Conservation (phyloP, 2,113 vertebrate species). For the Hyperopisus bebe region DNA sequence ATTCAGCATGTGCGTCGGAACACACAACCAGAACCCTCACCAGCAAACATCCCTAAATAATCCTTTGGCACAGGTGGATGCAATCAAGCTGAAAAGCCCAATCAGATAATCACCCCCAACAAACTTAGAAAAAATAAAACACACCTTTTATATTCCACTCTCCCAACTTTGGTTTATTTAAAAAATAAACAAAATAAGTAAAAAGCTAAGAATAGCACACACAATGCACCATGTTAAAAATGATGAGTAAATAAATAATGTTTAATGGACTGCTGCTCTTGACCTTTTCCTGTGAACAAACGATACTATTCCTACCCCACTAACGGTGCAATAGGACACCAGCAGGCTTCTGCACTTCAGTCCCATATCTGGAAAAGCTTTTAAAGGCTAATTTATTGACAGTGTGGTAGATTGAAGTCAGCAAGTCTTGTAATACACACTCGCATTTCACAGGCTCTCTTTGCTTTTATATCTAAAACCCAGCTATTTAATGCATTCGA, state of each 20-base stretch:
- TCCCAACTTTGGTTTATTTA: not conserved
- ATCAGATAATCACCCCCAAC: not conserved
- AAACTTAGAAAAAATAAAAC: not conserved
- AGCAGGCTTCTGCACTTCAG: not conserved
- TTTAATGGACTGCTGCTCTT: not conserved
- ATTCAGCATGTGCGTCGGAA: not conserved
- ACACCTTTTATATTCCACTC: not conserved
- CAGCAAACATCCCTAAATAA: not conserved
- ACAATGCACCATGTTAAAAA: not conserved
- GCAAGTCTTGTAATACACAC: not conserved
- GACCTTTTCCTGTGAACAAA: not conserved
- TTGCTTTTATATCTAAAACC: not conserved
- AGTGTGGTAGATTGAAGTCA: not conserved
- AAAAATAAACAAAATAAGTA: not conserved
- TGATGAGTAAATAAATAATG: not conserved
- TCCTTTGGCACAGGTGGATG: not conserved
- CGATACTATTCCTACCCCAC: not conserved
- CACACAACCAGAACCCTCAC: not conserved
- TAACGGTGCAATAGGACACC: not conserved
- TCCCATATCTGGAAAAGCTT: not conserved
- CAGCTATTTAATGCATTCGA: not conserved
- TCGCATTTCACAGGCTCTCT: not conserved
- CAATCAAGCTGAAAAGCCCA: not conserved
- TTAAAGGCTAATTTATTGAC: constrained; percentile 8
- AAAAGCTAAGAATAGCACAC: not conserved